A percentile compares a stretch with the other conserved stretches of the same genome.
Conservation (phyloP, 2,888 invertebrate genomes). For the Gerris lacustris region DNA sequence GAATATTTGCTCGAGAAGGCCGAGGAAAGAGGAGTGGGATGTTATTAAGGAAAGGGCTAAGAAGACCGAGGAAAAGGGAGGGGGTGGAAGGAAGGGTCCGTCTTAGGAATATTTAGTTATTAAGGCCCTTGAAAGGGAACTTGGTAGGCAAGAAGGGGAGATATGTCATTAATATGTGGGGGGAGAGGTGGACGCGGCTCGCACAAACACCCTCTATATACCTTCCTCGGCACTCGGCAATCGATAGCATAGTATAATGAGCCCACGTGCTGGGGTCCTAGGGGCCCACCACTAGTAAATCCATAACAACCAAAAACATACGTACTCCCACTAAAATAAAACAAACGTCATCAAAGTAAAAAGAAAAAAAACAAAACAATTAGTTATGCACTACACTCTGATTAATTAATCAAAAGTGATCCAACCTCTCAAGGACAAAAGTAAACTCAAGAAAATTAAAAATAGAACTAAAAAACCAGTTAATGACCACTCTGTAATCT, state of each 20-base stretch:
- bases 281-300: too few species aligned
- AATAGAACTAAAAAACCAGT: too few species aligned
- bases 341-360: too few species aligned
- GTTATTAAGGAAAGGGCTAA: neutral
- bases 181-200: neutral
- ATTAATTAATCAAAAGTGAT: too few species aligned
- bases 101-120: conserved; percentile 3
- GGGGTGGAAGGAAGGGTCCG: neutral
- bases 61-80: neutral
- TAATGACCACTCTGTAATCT: too few species aligned
- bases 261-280: neutral
- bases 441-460: too few species aligned
- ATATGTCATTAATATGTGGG: conserved; percentile 5
- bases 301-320: too few species aligned
- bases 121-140: neutral
- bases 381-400: too few species aligned
- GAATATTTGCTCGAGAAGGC: conserved; percentile 3
- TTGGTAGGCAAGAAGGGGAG: neutral
- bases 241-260: neutral
- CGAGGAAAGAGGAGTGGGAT: neutral
- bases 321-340: too few species aligned
- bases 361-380: too few species aligned
- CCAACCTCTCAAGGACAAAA: too few species aligned
- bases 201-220: too few species aligned
- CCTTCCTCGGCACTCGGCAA: neutral